Evolutionary conservation across 2,797 vertebrate species (phyloP), one percentile per base, ranked within the genome.

Genomic region (Neosilurus hyrtlii): DNA sequence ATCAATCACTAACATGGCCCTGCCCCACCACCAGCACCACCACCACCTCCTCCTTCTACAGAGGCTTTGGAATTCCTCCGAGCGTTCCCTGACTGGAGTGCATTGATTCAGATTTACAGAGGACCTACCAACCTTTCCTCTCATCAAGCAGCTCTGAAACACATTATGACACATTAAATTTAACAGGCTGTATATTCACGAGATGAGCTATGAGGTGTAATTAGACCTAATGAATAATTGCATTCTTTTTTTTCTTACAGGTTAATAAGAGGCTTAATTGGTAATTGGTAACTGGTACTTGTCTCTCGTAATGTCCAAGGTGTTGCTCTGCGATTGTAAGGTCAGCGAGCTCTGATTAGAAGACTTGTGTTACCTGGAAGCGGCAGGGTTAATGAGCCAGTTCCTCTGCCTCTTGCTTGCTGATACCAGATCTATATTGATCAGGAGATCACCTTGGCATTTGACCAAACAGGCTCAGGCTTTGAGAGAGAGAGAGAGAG

Each of bases 341-440:
- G 78, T 83, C 79, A 86, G 74, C 57, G 72, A 77, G 62, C 80
- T 81, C 63, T 83, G 63, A 83, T 82, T 83, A 83, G 57, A 59
- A 85, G 84, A 74, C 67, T 70, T 56, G 79, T 84, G 82, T 86
- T 82, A 86, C 79, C 76, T 83, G 83, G 86, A 81, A 86, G 82
- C 82, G 49, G 77, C 74, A 75, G 73, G 82, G 84, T 86, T 88
- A 86, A 86, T 87, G 77, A 85, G 72, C 37, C 85, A 76, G 65
- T 78, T 83, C 73, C 74, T 85, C 79, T 85, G 66, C 59, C 63
- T 82, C 62, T 68, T 1, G 30, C 81, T 75, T 81, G 88, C 90
- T 82, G 87, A 91, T 90, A 93, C 91, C 91, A 93, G 90, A 90
- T 90, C 84, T 73, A 88, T 94, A 94, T 94, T 94, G 93, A 94